Evolutionary conservation across 2,888 invertebrate genomes (phyloP), one percentile per base, ranked within the genome.

Genomic region (Pseudococcus viburni): DNA sequence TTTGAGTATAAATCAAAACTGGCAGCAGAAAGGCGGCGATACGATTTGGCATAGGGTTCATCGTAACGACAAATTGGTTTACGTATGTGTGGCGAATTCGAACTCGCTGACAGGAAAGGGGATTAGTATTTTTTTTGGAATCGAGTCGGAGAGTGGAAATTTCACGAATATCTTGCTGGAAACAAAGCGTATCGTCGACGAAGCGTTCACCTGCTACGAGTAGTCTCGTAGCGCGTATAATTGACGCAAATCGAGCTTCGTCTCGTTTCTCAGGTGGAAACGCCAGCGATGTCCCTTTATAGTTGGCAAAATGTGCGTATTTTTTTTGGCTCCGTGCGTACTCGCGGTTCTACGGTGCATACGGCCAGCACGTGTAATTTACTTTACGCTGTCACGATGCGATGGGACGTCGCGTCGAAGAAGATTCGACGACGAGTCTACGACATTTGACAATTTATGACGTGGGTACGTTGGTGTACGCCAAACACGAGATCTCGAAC

Each of bases 291-390:
- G 59, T 59, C 19, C 19, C 59, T 6, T 6, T 55, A 55, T 0
- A 59, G 9, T 59, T 59, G 59, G 59, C 59, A 59, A 19, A 59
- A 59, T 59, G 19, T 59, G 19, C 59, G 59, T 59, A 59, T 59
- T 59, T 59, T 59, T 59, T 59, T 59, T 59, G 59, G 59, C 59
- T 17, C 4, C 46, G 8, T 12, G 7, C 12, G 7, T 46, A 5
- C 8, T 55, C 5, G 19, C 26, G 26, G 26, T 33, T 33, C 3
- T 33, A 33, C 59, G 59, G 4, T 19, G 19, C n/a, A 59, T 59
- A 19, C 59, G 59, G 0, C n/a, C 19, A 59, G 59, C 59, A 59
- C 59, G 59, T 59, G 59, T 19, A 59, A 59, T n/a, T 59, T 59
- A 59, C 26, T 3, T n/a, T n/a, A n/a, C 19, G 59, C 19, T n/a